Evolutionary conservation across 2,888 invertebrate species (phyloP).

Genomic region (Hyposoter didymator): DNA sequence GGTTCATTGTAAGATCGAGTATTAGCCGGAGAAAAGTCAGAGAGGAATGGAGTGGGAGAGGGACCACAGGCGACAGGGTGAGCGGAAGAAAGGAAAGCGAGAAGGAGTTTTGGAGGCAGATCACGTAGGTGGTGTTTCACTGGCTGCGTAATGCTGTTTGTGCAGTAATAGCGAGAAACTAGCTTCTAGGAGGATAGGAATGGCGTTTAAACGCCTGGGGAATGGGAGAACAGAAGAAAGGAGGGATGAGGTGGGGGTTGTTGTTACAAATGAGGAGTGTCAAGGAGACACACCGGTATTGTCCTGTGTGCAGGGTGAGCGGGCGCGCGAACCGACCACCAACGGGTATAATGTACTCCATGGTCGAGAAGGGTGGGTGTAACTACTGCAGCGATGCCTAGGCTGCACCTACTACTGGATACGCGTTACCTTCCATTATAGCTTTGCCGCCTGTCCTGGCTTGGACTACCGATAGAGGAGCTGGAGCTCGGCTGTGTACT

Average conservation of each 20-base stretch:
- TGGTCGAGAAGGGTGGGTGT: slow-evolving; percentile 55
- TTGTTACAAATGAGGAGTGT: slow-evolving; percentile 76
- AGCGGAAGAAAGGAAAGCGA: slow-evolving; percentile 10
- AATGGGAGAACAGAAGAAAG: slow-evolving; percentile 28
- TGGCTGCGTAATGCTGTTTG: slow-evolving; percentile 60
- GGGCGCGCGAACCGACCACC: slow-evolving; percentile 58
- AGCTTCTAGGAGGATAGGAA: slow-evolving; percentile 40
- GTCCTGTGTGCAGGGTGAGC: slow-evolving; percentile 68
- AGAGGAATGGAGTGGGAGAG: background rate
- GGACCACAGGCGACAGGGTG: background rate
- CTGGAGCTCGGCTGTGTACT: slow-evolving; percentile 36
- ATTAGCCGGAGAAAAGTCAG: background rate
- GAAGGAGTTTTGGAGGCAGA: slow-evolving; percentile 39
- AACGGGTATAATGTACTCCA: slow-evolving; percentile 71
- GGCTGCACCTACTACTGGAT: slow-evolving; percentile 71
- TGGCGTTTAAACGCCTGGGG: slow-evolving; percentile 33
- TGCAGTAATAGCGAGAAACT: slow-evolving; percentile 65
- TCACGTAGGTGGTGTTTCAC: slow-evolving; percentile 56
- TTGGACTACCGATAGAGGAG: slow-evolving; percentile 44
- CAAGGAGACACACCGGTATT: slow-evolving; percentile 75
- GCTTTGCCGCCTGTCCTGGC: slow-evolving; percentile 61
- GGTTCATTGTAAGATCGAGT: slow-evolving; percentile 8
- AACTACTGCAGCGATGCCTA: slow-evolving; percentile 63
- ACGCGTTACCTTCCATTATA: slow-evolving; percentile 77
- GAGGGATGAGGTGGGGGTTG: slow-evolving; percentile 20